Evolutionary conservation across 2,113 vertebrate species (phyloP), one percentile per base, ranked within the genome.

Genomic region (Chaenogobius annularis): DNA sequence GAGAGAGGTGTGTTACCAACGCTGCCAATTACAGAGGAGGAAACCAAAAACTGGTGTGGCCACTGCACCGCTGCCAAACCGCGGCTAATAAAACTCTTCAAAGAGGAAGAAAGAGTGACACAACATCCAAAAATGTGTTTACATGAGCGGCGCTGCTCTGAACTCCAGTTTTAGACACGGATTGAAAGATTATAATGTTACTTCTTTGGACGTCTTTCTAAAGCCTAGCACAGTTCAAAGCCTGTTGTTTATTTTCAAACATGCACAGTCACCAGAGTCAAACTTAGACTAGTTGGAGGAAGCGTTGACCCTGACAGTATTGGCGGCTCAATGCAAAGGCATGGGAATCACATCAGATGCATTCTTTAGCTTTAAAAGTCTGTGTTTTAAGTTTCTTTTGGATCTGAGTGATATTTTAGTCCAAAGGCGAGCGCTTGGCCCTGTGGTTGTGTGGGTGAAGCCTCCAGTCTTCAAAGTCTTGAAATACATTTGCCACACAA

Each of bases 371-470:
- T 80, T 54, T 72, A 78, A 80, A 80, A 77, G 59, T 26, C 62
- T 69, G 46, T 23, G 74, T 69, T 86, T 88, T 88, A 82, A 72
- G 80, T 68, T 69, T 56, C 78, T 76, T 79, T 82, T 88, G 85
- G 90, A 90, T 92, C 86, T 80, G 76, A 84, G 81, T 68, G 83
- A 81, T 85, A 87, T 88, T 89, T 90, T 81, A 83, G 87, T 88
- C 79, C 77, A 84, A 87, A 88, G 79, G 84, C 84, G 48, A 81
- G 67, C 81, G 78, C 74, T 69, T 83, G 82, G 79, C 81, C 87
- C 87, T 90, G 88, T 68, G 89, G 89, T 90, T 86, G 87, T 87
- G 88, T 90, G 91, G 91, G 86, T 88, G 87, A 87, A 91, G 85
- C 87, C 64, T 90, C 85, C 89, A 89, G 82, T 71, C 87, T 89